phyloP scores from a whole-genome alignment of 1,140 invertebrate species.

The Drosophila arizonae region DNA sequence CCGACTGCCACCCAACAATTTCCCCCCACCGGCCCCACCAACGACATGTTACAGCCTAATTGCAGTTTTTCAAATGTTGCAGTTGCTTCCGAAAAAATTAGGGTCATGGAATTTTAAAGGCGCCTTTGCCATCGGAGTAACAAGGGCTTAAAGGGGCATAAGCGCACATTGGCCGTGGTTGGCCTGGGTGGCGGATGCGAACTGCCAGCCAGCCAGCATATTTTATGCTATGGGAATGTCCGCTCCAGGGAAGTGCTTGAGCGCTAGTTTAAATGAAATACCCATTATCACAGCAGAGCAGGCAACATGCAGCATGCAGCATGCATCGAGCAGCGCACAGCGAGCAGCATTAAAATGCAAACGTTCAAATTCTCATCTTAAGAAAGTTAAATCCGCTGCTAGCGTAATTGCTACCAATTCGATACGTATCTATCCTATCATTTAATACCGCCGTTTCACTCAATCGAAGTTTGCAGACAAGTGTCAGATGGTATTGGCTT shows the following conservation, averaged over 20 bases:
- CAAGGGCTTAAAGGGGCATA: constrained; percentile 18
- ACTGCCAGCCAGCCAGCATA: constrained; percentile 26
- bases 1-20: not conserved
- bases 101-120: constrained; percentile 58
- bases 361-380: constrained; percentile 7
- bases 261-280: constrained; percentile 32
- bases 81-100: constrained; percentile 67
- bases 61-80: constrained; percentile 63
- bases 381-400: constrained; percentile 7
- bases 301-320: not conserved
- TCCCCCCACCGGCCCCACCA: not conserved
- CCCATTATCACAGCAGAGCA: constrained; percentile 1
- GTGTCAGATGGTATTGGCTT: constrained; percentile 25
- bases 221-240: constrained; percentile 29
- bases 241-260: constrained; percentile 32
- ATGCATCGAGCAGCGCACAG: too few species aligned
- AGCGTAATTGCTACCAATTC: constrained; percentile 8
- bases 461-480: constrained; percentile 4
- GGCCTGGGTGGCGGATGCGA: constrained; percentile 17
- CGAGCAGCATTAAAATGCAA: constrained; percentile 5
- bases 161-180: constrained; percentile 1
- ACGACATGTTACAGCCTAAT: constrained; percentile 54
- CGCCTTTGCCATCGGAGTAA: constrained; percentile 32
- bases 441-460: constrained; percentile 1
- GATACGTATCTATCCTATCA: not conserved